Evolutionary conservation across 2,888 invertebrate species (phyloP), one percentile per base, ranked within the genome.

Genomic region (Oscheius myriophilus): DNA sequence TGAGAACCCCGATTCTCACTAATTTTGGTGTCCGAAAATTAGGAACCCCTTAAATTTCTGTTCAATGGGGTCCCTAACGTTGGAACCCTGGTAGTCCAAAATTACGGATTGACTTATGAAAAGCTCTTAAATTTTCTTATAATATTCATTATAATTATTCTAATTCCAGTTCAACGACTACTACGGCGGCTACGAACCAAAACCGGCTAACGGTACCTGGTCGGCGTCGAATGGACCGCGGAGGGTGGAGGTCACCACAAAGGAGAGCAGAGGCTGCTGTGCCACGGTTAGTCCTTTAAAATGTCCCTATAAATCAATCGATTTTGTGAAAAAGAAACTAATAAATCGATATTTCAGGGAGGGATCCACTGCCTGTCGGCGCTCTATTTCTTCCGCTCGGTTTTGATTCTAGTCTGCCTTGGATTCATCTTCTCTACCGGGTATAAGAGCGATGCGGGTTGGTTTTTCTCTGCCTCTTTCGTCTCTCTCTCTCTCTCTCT

Each of bases 101-200:
- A n/a, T n/a, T n/a, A n/a, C n/a, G n/a, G n/a, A n/a, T n/a, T n/a
- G n/a, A n/a, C n/a, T n/a, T n/a, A n/a, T n/a, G n/a, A n/a, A n/a
- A n/a, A n/a, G n/a, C n/a, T n/a, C n/a, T n/a, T n/a, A 46, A 46
- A 46, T 46, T 51, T 33, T 53, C 41, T 52, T 12, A 33, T 55
- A 49, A 54, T 45, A 11, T 11, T 49, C 16, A 49, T 11, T 2
- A 16, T 21, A 49, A 46, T 46, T 18, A 49, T 21, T 21, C 9
- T 18, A 26, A n/a, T 63, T 58, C 46, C 62, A 73, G 76, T 67
- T 69, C 62, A 72, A 74, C 51, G 76, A 76, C 45, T 72, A 57
- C 43, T 76, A 76, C 42, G 76, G 76, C 9, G 72, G 69, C 21
- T 71, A 68, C 21, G 72, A 72, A 12, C 72, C 72, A 41, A 72